These are phyloP conservation scores for Bacillus rossius DNA, from an alignment of 1,140 invertebrate species.

Conservation along the genomic window DNA sequence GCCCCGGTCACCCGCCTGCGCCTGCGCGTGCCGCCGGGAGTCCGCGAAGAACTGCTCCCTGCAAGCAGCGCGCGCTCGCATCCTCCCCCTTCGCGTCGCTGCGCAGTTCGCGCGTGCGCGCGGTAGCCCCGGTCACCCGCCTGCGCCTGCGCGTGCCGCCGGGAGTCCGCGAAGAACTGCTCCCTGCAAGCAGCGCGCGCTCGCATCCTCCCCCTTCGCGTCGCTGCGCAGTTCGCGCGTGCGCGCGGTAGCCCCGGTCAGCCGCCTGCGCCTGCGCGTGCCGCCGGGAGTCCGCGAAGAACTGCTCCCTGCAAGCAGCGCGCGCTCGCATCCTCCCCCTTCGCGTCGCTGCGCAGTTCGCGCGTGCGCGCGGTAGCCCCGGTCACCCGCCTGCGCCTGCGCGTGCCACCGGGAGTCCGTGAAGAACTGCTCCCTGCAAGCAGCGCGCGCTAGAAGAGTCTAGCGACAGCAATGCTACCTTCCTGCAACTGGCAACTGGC, in stretches of 20 bases:
- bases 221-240: conserved; percentile 10
- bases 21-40: background rate
- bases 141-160: background rate
- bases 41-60: conserved; percentile 5
- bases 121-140: conserved; percentile 15
- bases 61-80: too few relatives aligned
- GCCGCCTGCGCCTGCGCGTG: conserved; percentile 1
- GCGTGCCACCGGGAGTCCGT: too few relatives aligned
- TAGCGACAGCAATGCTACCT: too few relatives aligned
- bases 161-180: background rate
- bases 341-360: too few relatives aligned
- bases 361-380: too few relatives aligned
- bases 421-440: too few relatives aligned
- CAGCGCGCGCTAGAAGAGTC: too few relatives aligned
- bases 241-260: conserved; percentile 12
- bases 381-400: too few relatives aligned
- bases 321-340: too few relatives aligned
- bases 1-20: conserved; percentile 13
- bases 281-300: background rate
- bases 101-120: conserved; percentile 10
- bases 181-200: conserved; percentile 8
- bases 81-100: too few relatives aligned
- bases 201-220: too few relatives aligned
- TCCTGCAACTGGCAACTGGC: too few relatives aligned
- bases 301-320: conserved; percentile 7